Percentiles rank a stretch among this genome's conserved stretches.
phyloP scores from a whole-genome alignment of 2,113 vertebrate species.

The Gymnocephalus cernua region DNA sequence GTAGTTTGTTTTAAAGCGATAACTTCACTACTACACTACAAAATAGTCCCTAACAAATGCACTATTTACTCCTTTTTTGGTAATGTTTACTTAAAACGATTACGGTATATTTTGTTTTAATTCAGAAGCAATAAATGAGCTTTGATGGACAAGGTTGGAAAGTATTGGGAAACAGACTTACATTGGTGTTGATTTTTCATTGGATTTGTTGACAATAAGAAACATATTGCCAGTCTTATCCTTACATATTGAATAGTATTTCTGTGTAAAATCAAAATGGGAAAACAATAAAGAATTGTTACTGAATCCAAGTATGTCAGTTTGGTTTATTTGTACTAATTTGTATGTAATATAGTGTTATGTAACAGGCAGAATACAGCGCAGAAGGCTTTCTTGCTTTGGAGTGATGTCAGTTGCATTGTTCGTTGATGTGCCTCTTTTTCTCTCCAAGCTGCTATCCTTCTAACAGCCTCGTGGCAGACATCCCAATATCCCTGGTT shows the following conservation, averaged over 20 bases:
- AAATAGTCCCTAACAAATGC: background rate
- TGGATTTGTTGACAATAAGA: background rate
- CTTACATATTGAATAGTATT: background rate
- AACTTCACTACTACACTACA: background rate
- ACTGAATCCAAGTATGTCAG: constrained; percentile 41
- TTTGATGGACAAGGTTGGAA: background rate
- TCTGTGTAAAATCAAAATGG: constrained; percentile 28
- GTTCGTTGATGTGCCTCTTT: constrained; percentile 65
- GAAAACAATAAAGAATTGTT: background rate
- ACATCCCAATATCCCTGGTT: constrained; percentile 50
- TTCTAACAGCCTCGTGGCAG: constrained; percentile 57
- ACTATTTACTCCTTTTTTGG: no score
- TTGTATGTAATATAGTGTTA: constrained; percentile 48
- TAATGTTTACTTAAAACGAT: background rate
- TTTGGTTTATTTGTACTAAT: constrained; percentile 42
- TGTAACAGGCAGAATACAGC: constrained; percentile 52
- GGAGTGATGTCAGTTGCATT: constrained; percentile 55
- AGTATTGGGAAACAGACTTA: background rate
- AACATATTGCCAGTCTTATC: background rate
- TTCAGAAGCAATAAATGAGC: background rate
- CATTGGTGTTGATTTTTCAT: background rate
- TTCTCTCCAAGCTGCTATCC: constrained; percentile 48
- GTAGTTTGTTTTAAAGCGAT: no score
- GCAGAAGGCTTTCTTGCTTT: constrained; percentile 61
- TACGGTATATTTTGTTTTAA: no score